Conservation (phyloP, 2,797 vertebrate species). For the Cuculus canorus region DNA sequence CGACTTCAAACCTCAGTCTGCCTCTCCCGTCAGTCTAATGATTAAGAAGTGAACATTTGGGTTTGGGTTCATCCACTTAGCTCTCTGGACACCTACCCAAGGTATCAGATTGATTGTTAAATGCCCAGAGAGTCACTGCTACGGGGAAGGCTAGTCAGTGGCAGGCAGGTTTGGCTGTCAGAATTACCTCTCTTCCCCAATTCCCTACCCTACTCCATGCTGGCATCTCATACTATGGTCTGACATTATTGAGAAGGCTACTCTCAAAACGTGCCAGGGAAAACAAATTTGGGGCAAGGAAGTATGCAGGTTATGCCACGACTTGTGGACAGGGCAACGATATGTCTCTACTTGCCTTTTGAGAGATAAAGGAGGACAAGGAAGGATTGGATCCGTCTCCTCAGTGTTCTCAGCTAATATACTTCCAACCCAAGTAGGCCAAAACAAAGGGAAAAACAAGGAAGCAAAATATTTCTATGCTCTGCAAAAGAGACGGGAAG, state of each 20-base stretch:
- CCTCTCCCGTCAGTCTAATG: background rate
- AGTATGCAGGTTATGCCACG: background rate
- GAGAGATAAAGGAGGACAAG: background rate
- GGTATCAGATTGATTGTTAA: background rate
- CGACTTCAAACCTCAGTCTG: background rate
- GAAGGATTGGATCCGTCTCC: background rate
- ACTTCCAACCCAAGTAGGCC: background rate
- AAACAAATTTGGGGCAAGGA: background rate
- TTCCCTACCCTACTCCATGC: background rate
- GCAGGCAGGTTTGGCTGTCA: background rate
- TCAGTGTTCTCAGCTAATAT: background rate
- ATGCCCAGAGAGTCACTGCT: background rate
- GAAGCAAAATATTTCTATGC: background rate
- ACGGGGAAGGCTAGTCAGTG: background rate
- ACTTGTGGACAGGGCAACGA: background rate
- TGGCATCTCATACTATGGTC: background rate
- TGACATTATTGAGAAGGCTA: background rate
- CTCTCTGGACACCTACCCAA: fast-evolving
- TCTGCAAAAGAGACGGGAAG: background rate
- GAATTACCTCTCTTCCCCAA: background rate
- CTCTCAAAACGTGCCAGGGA: background rate
- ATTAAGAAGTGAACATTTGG: background rate
- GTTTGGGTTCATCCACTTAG: background rate
- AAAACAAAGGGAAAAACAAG: background rate
- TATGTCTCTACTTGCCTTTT: background rate